Percentiles rank a stretch among this genome's conserved stretches.
These are phyloP conservation scores for Atta cephalotes DNA, from an alignment of 1,140 invertebrate species.

Conservation along the genomic window DNA sequence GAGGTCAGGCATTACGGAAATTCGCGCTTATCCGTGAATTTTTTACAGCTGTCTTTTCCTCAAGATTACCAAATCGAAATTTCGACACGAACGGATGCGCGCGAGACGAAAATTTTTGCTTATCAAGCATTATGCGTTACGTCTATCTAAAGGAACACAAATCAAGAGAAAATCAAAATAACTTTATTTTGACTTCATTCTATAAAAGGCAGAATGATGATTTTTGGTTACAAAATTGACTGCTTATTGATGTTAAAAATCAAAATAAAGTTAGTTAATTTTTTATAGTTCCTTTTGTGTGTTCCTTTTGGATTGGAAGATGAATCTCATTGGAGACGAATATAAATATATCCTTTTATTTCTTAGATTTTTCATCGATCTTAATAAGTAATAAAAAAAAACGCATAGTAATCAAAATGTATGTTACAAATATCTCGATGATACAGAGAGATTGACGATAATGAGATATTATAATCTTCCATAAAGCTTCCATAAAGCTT, in stretches of 20 bases:
- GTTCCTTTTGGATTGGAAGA: too few relatives aligned
- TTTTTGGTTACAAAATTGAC: too few relatives aligned
- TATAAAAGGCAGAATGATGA: too few relatives aligned
- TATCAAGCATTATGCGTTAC: not conserved
- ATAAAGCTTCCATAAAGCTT: too few relatives aligned
- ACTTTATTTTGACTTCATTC: too few relatives aligned
- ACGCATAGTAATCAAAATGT: not conserved
- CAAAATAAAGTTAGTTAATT: too few relatives aligned
- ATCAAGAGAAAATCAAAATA: too few relatives aligned
- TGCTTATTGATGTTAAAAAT: too few relatives aligned
- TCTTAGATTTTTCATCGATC: not conserved
- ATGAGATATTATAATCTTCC: too few relatives aligned
- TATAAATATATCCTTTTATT: not conserved
- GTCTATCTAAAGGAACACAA: not conserved
- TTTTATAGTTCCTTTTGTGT: too few relatives aligned
- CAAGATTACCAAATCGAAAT: not conserved
- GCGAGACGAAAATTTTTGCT: not conserved
- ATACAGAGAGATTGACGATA: not conserved
- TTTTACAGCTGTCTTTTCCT: not conserved
- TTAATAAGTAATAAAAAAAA: too few relatives aligned
- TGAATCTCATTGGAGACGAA: too few relatives aligned
- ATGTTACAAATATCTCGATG: not conserved
- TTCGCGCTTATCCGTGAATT: not conserved
- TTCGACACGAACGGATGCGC: not conserved
- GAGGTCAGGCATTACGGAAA: slow-evolving; percentile 23